Percentiles rank a stretch among this genome's conserved stretches.
These are phyloP conservation scores for Ariolimax columbianus DNA, from an alignment of 2,888 invertebrate genomes.

Conservation along the genomic window DNA sequence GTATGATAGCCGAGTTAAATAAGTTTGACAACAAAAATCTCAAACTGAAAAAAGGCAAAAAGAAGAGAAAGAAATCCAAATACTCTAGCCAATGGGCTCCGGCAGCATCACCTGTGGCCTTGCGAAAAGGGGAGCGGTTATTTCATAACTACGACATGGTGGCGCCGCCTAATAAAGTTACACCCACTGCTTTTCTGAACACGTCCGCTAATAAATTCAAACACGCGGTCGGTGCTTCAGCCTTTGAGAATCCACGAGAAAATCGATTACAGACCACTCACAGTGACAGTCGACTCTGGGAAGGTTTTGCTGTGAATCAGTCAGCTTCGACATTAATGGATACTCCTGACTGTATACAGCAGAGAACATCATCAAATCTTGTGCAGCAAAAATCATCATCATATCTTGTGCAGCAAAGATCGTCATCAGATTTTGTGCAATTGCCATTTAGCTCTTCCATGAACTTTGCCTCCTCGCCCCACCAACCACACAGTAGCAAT, in stretches of 20 bases:
- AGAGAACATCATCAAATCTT: conserved; percentile 9
- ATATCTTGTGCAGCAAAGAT: conserved; percentile 28
- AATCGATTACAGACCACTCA: neutral
- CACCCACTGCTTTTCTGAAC: conserved; percentile 62
- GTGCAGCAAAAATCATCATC: no score
- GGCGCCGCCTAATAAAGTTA: conserved; percentile 72
- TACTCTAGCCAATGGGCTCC: conserved; percentile 18
- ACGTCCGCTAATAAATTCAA: conserved; percentile 61
- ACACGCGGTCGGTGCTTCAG: conserved; percentile 66
- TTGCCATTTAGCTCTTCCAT: neutral
- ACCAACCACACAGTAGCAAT: conserved; percentile 3
- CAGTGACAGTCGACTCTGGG: conserved; percentile 24
- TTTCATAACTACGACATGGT: conserved; percentile 69
- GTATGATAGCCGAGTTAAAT: conserved; percentile 70
- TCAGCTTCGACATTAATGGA: conserved; percentile 3
- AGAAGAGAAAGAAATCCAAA: conserved; percentile 58
- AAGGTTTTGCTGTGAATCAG: conserved; percentile 1
- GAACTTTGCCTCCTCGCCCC: neutral
- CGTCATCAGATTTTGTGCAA: conserved; percentile 8
- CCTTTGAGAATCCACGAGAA: conserved; percentile 64
- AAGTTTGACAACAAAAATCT: conserved; percentile 67
- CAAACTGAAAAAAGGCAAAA: conserved; percentile 65
- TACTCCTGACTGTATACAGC: conserved; percentile 22
- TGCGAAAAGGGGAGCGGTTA: conserved; percentile 42
- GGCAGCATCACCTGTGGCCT: neutral